phyloP scores from a whole-genome alignment of 2,888 invertebrate species.

The Nephrotoma appendiculata region DNA sequence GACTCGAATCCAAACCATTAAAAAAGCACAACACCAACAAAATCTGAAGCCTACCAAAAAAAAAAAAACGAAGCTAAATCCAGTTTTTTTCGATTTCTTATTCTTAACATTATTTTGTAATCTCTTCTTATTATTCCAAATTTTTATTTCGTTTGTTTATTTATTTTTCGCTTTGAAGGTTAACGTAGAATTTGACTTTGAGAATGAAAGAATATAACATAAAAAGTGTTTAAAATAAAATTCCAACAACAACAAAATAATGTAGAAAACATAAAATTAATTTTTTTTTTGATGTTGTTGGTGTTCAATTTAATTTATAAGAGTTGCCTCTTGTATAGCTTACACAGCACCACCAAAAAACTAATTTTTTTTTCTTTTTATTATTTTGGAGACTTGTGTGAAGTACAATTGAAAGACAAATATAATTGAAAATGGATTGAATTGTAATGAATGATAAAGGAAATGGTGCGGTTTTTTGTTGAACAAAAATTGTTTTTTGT shows the following conservation, averaged over 20 bases:
- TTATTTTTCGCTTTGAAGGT: not conserved
- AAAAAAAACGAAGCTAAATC: not conserved
- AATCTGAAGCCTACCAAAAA: not conserved
- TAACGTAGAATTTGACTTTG: not conserved
- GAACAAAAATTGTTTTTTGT: not conserved
- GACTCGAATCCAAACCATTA: not conserved
- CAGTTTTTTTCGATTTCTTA: not conserved
- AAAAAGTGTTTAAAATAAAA: not conserved
- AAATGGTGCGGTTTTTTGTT: not conserved
- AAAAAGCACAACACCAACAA: not conserved
- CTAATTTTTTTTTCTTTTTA: not conserved
- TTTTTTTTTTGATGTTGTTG: not conserved
- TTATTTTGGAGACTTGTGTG: not conserved
- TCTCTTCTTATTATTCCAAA: not conserved
- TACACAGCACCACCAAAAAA: not conserved
- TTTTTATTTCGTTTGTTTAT: not conserved
- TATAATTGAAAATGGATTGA: not conserved
- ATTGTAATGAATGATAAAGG: not conserved
- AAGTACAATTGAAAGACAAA: not conserved
- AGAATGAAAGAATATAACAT: not conserved
- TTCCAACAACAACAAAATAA: not conserved
- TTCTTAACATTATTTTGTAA: not conserved
- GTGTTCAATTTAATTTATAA: not conserved
- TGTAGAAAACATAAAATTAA: not conserved
- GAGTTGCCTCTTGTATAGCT: not conserved